Evolutionary conservation across 2,888 invertebrate genomes (phyloP).

Genomic region (Drosophila nigricruria): DNA sequence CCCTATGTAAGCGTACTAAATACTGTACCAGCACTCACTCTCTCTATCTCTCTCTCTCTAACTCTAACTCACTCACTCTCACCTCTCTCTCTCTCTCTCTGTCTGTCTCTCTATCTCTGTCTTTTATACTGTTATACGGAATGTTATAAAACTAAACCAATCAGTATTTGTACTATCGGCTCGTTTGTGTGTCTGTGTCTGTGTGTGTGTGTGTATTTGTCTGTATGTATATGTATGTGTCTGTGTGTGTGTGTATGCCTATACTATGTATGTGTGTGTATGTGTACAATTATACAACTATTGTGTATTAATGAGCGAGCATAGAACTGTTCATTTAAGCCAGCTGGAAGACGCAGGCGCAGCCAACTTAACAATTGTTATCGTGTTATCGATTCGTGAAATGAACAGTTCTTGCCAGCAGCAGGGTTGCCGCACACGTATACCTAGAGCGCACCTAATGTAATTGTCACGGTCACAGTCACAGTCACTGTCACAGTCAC

Average conservation of each 20-base stretch:
- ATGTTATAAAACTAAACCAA: conserved; percentile 35
- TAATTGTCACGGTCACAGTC: conserved; percentile 18
- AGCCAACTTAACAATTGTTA: conserved; percentile 6
- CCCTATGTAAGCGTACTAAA: conserved; percentile 29
- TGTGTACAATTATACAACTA: conserved; percentile 8
- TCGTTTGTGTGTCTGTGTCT: conserved; percentile 37
- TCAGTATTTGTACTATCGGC: conserved; percentile 60
- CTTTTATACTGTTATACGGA: conserved; percentile 17
- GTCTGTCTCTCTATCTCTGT: conserved; percentile 8
- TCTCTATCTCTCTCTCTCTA: conserved; percentile 7
- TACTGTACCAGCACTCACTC: conserved; percentile 27
- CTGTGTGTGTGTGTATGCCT: conserved; percentile 14
- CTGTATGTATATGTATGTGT: conserved; percentile 6
- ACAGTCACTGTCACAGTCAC: conserved; percentile 17
- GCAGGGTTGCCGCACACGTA: conserved; percentile 15
- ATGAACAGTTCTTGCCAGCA: conserved; percentile 33
- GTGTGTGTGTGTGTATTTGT: background rate
- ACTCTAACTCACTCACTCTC: conserved; percentile 14
- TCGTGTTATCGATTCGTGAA: conserved; percentile 9
- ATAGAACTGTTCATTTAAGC: conserved; percentile 19
- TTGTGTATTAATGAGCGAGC: conserved; percentile 1
- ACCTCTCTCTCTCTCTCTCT: conserved; percentile 6
- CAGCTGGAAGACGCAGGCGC: background rate
- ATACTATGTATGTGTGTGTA: background rate
- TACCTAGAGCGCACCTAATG: conserved; percentile 28